These are phyloP conservation scores for Sebastes melanostomus DNA, from an alignment of 2,797 vertebrate genomes.

Conservation along the genomic window DNA sequence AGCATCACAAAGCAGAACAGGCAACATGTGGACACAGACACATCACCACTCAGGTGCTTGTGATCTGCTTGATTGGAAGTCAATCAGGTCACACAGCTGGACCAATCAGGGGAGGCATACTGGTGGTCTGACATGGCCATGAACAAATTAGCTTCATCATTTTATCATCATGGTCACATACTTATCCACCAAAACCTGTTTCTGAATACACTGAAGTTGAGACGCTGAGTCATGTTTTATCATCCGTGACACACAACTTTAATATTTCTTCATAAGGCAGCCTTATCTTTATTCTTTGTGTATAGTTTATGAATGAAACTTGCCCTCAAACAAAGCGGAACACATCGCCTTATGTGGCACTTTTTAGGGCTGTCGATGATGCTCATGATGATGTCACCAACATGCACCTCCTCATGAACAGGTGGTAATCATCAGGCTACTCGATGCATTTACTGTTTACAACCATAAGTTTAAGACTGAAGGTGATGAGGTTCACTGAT, in stretches of 20 bases:
- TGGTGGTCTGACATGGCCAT: background rate
- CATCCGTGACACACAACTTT: background rate
- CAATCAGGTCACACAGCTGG: no score
- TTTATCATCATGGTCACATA: background rate
- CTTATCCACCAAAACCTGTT: background rate
- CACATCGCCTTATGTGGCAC: background rate
- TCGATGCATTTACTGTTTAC: background rate
- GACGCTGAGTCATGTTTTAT: background rate
- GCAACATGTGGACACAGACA: no score
- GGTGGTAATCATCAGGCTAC: background rate
- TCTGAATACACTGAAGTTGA: background rate
- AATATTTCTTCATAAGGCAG: background rate
- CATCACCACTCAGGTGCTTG: no score
- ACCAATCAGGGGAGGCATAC: no score
- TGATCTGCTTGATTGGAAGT: no score
- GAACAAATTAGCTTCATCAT: background rate
- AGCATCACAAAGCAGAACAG: no score
- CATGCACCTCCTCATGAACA: background rate
- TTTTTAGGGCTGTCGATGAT: background rate
- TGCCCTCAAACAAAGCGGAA: background rate
- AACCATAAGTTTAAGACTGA: background rate
- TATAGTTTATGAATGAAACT: background rate
- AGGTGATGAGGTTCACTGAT: no score
- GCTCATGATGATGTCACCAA: background rate
- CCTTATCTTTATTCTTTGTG: background rate